Conservation (phyloP, 2,888 invertebrate genomes). For the Volucella bombylans region DNA sequence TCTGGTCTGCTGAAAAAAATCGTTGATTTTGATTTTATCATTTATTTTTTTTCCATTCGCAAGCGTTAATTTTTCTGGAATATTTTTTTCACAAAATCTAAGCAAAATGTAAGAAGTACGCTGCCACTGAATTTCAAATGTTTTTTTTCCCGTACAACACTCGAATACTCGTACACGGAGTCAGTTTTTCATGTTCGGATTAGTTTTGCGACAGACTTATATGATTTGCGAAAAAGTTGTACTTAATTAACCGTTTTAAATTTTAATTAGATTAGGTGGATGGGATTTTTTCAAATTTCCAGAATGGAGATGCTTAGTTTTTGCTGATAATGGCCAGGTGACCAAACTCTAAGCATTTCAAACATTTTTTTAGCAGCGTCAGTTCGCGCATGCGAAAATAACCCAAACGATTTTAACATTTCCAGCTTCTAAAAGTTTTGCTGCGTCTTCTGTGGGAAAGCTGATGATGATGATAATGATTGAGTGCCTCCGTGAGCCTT, state of each 20-base stretch:
- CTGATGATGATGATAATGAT: too few relatives aligned
- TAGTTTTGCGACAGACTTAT: slow-evolving; percentile 55
- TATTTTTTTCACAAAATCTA: slow-evolving; percentile 52
- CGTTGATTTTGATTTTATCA: too few relatives aligned
- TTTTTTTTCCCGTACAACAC: slow-evolving; percentile 41
- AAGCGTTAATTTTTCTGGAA: slow-evolving; percentile 31
- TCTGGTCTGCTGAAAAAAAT: too few relatives aligned
- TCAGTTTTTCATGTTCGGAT: slow-evolving; percentile 64
- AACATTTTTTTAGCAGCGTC: too few relatives aligned
- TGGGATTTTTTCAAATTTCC: slow-evolving; percentile 1
- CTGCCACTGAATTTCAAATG: slow-evolving; percentile 60
- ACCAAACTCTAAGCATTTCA: too few relatives aligned
- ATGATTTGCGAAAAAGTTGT: slow-evolving; percentile 37
- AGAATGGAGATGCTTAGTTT: slow-evolving; percentile 34
- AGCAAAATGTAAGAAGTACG: slow-evolving; percentile 52
- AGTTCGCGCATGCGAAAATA: too few relatives aligned
- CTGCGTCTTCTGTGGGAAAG: too few relatives aligned
- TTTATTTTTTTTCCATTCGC: slow-evolving; percentile 44
- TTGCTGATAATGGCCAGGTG: not conserved
- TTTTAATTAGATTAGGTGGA: not conserved
- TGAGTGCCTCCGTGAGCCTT: too few relatives aligned
- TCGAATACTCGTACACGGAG: slow-evolving; percentile 69
- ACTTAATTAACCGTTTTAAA: not conserved
- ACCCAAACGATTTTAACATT: too few relatives aligned
- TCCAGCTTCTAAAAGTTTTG: too few relatives aligned